Conservation (phyloP, 2,113 vertebrate species). For the Percopsis transmontana region DNA sequence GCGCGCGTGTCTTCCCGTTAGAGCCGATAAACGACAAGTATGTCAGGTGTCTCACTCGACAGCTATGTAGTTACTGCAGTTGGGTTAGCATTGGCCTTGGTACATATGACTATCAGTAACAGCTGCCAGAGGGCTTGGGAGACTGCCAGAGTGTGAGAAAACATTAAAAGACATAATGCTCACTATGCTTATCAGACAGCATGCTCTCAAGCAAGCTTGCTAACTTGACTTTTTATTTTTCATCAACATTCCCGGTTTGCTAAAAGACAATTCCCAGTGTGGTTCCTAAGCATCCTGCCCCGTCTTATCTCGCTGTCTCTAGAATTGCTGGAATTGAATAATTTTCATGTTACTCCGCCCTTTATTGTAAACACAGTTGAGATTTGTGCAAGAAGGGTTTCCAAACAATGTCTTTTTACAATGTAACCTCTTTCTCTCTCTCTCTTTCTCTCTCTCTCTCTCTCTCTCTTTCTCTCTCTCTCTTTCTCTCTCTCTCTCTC, state of each 20-base stretch:
- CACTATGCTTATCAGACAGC: too few relatives aligned
- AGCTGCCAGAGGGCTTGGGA: too few relatives aligned
- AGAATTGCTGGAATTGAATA: too few relatives aligned
- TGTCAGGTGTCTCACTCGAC: constrained; percentile 11
- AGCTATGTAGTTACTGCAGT: constrained; percentile 20
- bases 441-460: neutral
- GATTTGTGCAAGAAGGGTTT: too few relatives aligned
- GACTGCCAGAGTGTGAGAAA: neutral
- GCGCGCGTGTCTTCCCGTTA: constrained; percentile 1
- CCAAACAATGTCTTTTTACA: neutral
- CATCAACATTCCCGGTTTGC: neutral
- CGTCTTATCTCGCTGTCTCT: neutral
- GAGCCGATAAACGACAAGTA: neutral
- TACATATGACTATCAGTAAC: too few relatives aligned
- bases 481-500: neutral
- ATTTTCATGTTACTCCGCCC: too few relatives aligned
- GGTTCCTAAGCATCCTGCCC: neutral
- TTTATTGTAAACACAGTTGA: too few relatives aligned
- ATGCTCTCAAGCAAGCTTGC: too few relatives aligned
- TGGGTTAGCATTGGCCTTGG: constrained; percentile 4
- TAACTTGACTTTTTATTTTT: too few relatives aligned
- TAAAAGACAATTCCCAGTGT: neutral
- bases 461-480: too few relatives aligned
- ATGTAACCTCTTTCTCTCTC: neutral
- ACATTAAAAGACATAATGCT: too few relatives aligned